phyloP scores from a whole-genome alignment of 1,140 invertebrate genomes.

The Charaxes varanes region DNA sequence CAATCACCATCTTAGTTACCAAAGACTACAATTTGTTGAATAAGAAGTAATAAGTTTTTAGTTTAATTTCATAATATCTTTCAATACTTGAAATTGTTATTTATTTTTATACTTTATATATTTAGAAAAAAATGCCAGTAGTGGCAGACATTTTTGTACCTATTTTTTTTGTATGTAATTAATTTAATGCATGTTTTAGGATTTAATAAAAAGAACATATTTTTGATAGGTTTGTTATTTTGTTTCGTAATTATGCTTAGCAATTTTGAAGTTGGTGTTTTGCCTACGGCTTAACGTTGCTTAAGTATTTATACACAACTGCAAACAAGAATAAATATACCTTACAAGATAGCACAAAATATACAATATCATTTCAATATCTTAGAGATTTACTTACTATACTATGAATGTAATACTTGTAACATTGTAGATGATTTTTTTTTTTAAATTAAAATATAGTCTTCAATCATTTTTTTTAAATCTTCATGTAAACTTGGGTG shows the following conservation, averaged over 20 bases:
- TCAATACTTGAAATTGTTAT: constrained; percentile 15
- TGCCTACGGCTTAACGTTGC: no score
- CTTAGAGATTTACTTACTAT: no score
- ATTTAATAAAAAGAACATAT: constrained; percentile 1
- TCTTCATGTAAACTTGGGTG: constrained; percentile 7
- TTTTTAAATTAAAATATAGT: neutral
- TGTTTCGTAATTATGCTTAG: neutral
- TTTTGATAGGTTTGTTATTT: constrained; percentile 5
- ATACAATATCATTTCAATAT: neutral
- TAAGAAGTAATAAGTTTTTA: constrained; percentile 15
- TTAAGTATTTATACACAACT: no score
- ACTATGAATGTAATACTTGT: no score
- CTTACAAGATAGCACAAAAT: constrained; percentile 3
- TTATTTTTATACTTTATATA: constrained; percentile 18
- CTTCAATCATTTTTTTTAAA: constrained; percentile 13
- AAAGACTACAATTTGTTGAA: constrained; percentile 32
- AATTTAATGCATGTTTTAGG: neutral
- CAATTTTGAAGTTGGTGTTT: neutral
- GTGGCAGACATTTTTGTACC: neutral
- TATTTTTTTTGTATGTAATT: neutral
- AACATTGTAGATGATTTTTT: no score
- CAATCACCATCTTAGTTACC: constrained; percentile 32
- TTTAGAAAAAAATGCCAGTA: constrained; percentile 4
- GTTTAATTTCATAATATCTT: constrained; percentile 15
- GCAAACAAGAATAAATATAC: no score